These are phyloP conservation scores for Pseudopleuronectes americanus DNA, from an alignment of 2,797 vertebrate species.

Conservation along the genomic window DNA sequence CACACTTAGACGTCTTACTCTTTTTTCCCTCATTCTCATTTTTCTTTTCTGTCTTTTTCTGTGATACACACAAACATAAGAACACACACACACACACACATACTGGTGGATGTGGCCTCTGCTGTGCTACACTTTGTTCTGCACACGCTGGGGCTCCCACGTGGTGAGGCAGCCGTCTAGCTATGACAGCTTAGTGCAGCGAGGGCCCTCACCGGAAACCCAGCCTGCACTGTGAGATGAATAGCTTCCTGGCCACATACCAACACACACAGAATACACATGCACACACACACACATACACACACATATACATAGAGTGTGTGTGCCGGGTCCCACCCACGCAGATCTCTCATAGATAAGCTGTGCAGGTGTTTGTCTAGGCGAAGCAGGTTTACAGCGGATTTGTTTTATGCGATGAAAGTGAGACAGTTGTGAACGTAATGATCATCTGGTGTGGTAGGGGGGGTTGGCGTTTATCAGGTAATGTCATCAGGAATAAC, in stretches of 20 bases:
- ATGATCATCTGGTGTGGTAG: conserved; percentile 47
- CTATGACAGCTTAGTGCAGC: conserved; percentile 70
- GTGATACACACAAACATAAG: conserved; percentile 35
- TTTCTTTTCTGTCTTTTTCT: conserved; percentile 40
- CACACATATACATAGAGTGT: conserved; percentile 37
- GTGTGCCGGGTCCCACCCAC: conserved; percentile 61
- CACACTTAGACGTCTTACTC: conserved; percentile 25
- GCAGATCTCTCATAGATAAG: conserved; percentile 74
- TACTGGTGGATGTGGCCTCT: conserved; percentile 63
- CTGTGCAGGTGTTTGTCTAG: conserved; percentile 71
- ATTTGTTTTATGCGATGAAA: conserved; percentile 50
- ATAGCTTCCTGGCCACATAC: conserved; percentile 77
- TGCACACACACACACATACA: conserved; percentile 16
- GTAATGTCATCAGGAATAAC: conserved; percentile 50
- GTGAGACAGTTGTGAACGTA: conserved; percentile 46
- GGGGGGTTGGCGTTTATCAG: conserved; percentile 51
- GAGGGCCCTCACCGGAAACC: conserved; percentile 78
- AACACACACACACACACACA: conserved; percentile 13
- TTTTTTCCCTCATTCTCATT: conserved; percentile 17
- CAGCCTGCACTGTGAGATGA: conserved; percentile 71
- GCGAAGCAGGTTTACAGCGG: conserved; percentile 45
- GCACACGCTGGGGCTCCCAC: conserved; percentile 68
- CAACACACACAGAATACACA: conserved; percentile 39
- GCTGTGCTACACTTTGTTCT: conserved; percentile 64
- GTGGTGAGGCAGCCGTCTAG: conserved; percentile 68